Conservation (phyloP, 2,888 invertebrate genomes). For the Odontocerum albicorne region DNA sequence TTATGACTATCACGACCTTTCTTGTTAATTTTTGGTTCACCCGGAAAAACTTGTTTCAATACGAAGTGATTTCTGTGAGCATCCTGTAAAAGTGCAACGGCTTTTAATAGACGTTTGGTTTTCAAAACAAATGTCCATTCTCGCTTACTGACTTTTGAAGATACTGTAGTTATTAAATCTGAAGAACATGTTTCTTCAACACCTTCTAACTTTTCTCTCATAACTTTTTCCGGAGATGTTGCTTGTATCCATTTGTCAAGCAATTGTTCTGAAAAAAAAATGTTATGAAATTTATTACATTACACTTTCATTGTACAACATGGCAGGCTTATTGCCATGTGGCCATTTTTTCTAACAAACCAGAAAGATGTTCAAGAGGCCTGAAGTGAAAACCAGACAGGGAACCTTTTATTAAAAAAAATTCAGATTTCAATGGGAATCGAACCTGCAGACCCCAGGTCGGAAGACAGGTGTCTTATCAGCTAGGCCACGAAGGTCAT, state of each 20-base stretch:
- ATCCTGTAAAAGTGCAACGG: constrained; percentile 70
- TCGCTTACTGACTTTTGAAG: constrained; percentile 61
- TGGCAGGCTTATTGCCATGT: too few relatives aligned
- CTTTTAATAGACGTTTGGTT: constrained; percentile 56
- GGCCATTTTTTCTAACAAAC: too few relatives aligned
- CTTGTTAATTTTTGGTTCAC: constrained; percentile 36
- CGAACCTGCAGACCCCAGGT: too few relatives aligned
- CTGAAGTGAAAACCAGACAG: too few relatives aligned
- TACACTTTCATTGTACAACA: too few relatives aligned
- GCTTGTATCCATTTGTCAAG: constrained; percentile 65
- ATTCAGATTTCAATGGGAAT: too few relatives aligned
- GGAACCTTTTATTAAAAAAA: too few relatives aligned
- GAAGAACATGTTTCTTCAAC: constrained; percentile 61
- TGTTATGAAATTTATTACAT: too few relatives aligned
- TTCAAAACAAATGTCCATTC: constrained; percentile 64
- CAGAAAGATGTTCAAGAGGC: too few relatives aligned
- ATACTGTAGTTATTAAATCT: constrained; percentile 62
- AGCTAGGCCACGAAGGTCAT: too few relatives aligned
- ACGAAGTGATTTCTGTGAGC: constrained; percentile 68
- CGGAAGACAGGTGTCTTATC: too few relatives aligned
- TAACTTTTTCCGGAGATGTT: constrained; percentile 62
- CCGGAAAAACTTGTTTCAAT: constrained; percentile 54
- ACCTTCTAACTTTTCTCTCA: constrained; percentile 62
- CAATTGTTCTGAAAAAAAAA: constrained; percentile 57
- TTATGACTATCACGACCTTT: constrained; percentile 35